Base-by-base conservation (phyloP, 2,888 invertebrate genomes). In the Automeris io region DNA sequence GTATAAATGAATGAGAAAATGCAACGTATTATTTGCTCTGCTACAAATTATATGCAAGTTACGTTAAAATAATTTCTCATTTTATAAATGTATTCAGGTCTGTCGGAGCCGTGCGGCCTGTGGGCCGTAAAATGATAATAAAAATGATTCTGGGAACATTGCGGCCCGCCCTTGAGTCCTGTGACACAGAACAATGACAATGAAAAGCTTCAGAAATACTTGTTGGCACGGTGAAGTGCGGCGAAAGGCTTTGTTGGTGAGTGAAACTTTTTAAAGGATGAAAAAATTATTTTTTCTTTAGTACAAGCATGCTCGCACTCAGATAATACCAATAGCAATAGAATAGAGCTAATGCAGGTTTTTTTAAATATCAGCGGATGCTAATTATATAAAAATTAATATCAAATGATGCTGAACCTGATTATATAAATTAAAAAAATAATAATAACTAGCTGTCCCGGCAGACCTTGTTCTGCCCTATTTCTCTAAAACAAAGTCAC, bases 61-160 rank as follows among this genome's bases (percentile, higher is more conserved):
- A 29, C 8, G 29, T 2, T n/a, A 16, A 16, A 7, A 3, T 29
- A 7, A 16, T 29, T 8, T 13, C 2, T 13, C 24, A 5, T 1
- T 24, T 2, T 26, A 8, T 2, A 2, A 13, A 16, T 29, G n/a
- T 29, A 29, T 29, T 29, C 29, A 29, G 16, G 2, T 29, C 13
- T n/a, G 29, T n/a, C 8, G 16, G 8, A n/a, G 16, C n/a, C 8
- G 22, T 16, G 16, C n/a, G 16, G 22, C 18, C 18, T 45, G 33
- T 18, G 40, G 25, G 31, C 29, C 44, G 46, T 53, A 43, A 51
- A 51, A 55, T 55, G 49, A 49, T 49, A 47, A 55, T 50, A 60
- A 57, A 58, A 54, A 58, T 54, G 47, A 52, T 54, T 47, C 49
- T 26, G 35, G 42, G 36, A 46, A 47, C 44, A 46, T 37, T 42